Evolutionary conservation across 2,113 vertebrate genomes (phyloP), one percentile per base, ranked within the genome.

Genomic region (Erythrolamprus reginae): DNA sequence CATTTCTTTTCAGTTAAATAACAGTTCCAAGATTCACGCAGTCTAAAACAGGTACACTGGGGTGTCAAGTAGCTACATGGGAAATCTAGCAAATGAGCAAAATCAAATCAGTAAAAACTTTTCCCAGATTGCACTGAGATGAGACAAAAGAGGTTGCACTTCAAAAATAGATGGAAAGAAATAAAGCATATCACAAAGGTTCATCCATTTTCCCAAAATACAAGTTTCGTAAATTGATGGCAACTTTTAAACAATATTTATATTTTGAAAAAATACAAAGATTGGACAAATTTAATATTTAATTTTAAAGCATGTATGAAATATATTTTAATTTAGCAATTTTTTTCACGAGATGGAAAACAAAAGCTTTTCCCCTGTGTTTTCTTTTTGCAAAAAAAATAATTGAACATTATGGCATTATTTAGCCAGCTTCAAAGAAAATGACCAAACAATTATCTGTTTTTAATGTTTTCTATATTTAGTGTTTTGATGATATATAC

Each of bases 381-480:
- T 24, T 52, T n/a, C n/a, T n/a, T n/a, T 52, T 86, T 58, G 15
- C 17, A 86, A 53, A 45, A 85, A 56, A 33, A 3, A 7, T 38
- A 21, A n/a, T 82, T 91, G 42, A 83, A 19, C 24, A 42, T 87
- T 45, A 58, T 10, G 45, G 45, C n/a, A 83, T n/a, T 84, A 45
- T 87, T 83, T n/a, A 51, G 24, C n/a, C 86, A 28, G 2, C 77
- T 48, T 61, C 21, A 55, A 42, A 53, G 24, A 23, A 50, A 55
- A 50, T 26, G 26, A 42, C 53, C 70, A 88, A 55, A 55, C 15
- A 90, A 90, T 23, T 26, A 56, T 45, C 70, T 61, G 53, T 84
- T 70, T 82, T 86, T 77, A 91, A 58, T 88, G 86, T 33, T 47
- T 53, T 55, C 84, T 51, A 87, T 77, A 58, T 33, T 88, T 88